A percentile compares a stretch with the other conserved stretches of the same genome.
phyloP scores from a whole-genome alignment of 1,140 invertebrate genomes.

The Drosophila albomicans region DNA sequence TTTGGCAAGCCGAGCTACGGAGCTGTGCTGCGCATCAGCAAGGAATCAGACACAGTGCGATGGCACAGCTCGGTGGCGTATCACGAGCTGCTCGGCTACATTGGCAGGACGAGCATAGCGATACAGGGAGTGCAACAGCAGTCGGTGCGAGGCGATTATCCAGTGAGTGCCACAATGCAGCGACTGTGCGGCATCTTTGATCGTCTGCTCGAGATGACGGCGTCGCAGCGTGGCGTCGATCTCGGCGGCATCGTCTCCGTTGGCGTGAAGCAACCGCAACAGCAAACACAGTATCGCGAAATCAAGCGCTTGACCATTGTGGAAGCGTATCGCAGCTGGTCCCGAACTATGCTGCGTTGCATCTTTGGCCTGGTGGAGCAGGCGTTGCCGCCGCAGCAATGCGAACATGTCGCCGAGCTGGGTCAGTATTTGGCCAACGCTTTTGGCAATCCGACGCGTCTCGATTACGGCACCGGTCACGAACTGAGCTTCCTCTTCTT shows the following conservation, averaged over 20 bases:
- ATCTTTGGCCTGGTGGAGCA: slow-evolving; percentile 53
- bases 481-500: slow-evolving; percentile 67
- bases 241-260: not conserved
- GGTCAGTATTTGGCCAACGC: slow-evolving; percentile 51
- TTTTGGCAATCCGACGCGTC: slow-evolving; percentile 53
- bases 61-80: slow-evolving; percentile 52
- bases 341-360: slow-evolving; percentile 38
- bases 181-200: slow-evolving; percentile 52
- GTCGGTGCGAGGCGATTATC: slow-evolving; percentile 4
- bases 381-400: slow-evolving; percentile 41
- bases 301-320: not conserved
- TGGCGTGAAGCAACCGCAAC: not conserved
- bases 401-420: slow-evolving; percentile 51
- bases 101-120: slow-evolving; percentile 41
- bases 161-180: slow-evolving; percentile 35
- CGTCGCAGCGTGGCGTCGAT: not conserved
- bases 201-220: not conserved
- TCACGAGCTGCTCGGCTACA: slow-evolving; percentile 41
- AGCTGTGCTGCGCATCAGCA: slow-evolving; percentile 4
- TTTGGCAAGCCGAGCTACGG: slow-evolving; percentile 6
- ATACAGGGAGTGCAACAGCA: slow-evolving; percentile 50
- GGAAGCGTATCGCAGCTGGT: slow-evolving; percentile 46
- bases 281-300: not conserved
- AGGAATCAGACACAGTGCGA: slow-evolving; percentile 12
- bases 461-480: slow-evolving; percentile 56